A percentile compares a stretch with the other conserved stretches of the same genome.
phyloP scores from a whole-genome alignment of 2,797 vertebrate species.

The Oreochromis grahami region DNA sequence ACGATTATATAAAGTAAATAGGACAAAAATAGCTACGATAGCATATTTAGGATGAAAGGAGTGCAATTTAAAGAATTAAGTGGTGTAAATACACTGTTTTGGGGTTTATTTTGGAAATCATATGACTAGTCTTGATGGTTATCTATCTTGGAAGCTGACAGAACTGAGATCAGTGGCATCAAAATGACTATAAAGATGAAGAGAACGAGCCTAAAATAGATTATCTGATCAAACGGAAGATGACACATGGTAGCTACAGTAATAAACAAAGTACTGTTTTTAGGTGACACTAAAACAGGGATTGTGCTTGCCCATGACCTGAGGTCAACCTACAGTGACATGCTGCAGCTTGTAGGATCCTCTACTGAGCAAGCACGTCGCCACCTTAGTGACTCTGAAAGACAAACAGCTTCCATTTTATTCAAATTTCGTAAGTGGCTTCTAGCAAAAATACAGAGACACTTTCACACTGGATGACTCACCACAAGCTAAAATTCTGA shows the following conservation, averaged over 20 bases:
- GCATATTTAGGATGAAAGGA: not conserved
- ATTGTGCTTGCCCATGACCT: constrained; percentile 70
- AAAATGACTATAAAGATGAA: constrained; percentile 43
- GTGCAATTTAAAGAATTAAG: not conserved
- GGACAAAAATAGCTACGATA: not conserved
- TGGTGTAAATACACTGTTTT: not conserved
- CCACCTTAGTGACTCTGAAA: constrained; percentile 34
- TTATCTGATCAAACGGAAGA: constrained; percentile 11
- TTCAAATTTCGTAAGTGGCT: constrained; percentile 5
- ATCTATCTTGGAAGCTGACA: constrained; percentile 16
- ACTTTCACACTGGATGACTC: constrained; percentile 18
- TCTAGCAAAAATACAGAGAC: not conserved
- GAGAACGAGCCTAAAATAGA: constrained; percentile 3
- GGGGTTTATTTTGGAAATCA: not conserved
- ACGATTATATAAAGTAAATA: not conserved
- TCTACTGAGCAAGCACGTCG: constrained; percentile 53
- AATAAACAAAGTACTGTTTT: constrained; percentile 32
- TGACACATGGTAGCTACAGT: not conserved
- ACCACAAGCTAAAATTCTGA: constrained; percentile 8
- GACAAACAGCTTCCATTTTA: constrained; percentile 25
- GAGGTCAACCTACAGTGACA: constrained; percentile 76
- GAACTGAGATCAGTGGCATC: constrained; percentile 25
- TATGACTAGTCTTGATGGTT: not conserved
- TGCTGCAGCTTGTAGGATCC: constrained; percentile 69
- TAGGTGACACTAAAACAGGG: constrained; percentile 52